Conservation (phyloP, 2,113 vertebrate genomes). For the Sebastes schlegelii region DNA sequence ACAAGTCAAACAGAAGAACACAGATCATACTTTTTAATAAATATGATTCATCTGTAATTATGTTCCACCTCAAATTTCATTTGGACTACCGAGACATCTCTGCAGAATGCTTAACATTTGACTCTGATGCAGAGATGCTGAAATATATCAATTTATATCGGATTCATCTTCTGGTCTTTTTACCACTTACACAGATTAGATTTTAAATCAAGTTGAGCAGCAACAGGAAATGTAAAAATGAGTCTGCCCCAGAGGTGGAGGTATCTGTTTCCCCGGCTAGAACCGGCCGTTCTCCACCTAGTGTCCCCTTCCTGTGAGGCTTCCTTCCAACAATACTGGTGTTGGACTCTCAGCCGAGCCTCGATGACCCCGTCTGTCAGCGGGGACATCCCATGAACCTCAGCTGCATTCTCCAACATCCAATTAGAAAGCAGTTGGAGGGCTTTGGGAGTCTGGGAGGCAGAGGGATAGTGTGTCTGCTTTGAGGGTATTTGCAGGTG, state of each 20-base stretch:
- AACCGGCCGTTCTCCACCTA: background rate
- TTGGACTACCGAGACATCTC: background rate
- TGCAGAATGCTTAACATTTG: background rate
- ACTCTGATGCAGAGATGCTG: background rate
- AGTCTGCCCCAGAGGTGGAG: background rate
- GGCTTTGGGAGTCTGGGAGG: slow-evolving; percentile 32
- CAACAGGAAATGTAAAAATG: background rate
- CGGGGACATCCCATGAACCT: slow-evolving; percentile 70
- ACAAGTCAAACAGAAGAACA: background rate
- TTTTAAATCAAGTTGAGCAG: background rate
- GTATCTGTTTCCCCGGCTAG: background rate
- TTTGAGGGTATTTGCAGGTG: slow-evolving; percentile 79
- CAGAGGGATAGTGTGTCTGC: slow-evolving; percentile 52
- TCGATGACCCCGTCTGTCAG: slow-evolving; percentile 53
- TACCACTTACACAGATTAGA: background rate
- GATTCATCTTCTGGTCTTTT: background rate
- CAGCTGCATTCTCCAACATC: slow-evolving; percentile 79
- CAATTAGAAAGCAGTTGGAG: slow-evolving; percentile 79
- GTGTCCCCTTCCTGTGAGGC: background rate
- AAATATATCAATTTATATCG: background rate
- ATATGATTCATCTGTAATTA: background rate
- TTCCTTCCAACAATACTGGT: background rate
- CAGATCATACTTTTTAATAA: background rate
- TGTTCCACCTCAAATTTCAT: background rate
- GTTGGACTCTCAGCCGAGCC: slow-evolving; percentile 49